phyloP scores from a whole-genome alignment of 2,888 invertebrate genomes.

The Patella ulyssiponensis region DNA sequence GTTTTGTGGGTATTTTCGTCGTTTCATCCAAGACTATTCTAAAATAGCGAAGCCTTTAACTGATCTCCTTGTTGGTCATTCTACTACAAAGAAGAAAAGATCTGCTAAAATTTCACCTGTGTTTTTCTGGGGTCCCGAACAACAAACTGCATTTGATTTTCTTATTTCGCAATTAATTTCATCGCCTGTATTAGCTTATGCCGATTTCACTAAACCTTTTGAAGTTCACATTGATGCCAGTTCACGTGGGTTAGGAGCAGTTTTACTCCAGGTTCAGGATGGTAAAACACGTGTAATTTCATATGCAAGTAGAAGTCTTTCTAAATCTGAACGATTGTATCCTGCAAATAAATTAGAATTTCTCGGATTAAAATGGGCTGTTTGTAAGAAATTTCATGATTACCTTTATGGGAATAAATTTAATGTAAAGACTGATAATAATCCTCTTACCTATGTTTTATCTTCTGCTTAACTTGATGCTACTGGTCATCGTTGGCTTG shows the following conservation, averaged over 20 bases:
- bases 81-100: background rate
- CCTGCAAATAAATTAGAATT: too few relatives aligned
- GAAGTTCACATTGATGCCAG: slow-evolving; percentile 17
- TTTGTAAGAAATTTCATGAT: too few relatives aligned
- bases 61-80: slow-evolving; percentile 20
- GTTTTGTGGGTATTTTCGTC: slow-evolving; percentile 38
- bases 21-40: slow-evolving; percentile 38
- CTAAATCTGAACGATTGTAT: too few relatives aligned
- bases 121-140: slow-evolving; percentile 37
- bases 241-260: slow-evolving; percentile 27
- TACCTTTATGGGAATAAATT: too few relatives aligned
- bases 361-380: too few relatives aligned
- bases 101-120: background rate
- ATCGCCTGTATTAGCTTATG: slow-evolving; percentile 39
- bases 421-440: too few relatives aligned
- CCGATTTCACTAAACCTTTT: slow-evolving; percentile 39
- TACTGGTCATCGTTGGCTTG: too few relatives aligned
- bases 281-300: too few relatives aligned
- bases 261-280: slow-evolving; percentile 17
- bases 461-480: too few relatives aligned
- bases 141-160: slow-evolving; percentile 31
- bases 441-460: too few relatives aligned
- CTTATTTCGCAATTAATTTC: slow-evolving; percentile 28
- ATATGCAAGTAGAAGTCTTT: too few relatives aligned
- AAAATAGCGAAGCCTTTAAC: slow-evolving; percentile 37